Base-by-base conservation (phyloP, 2,888 invertebrate genomes). In the Ochlodes sylvanus region DNA sequence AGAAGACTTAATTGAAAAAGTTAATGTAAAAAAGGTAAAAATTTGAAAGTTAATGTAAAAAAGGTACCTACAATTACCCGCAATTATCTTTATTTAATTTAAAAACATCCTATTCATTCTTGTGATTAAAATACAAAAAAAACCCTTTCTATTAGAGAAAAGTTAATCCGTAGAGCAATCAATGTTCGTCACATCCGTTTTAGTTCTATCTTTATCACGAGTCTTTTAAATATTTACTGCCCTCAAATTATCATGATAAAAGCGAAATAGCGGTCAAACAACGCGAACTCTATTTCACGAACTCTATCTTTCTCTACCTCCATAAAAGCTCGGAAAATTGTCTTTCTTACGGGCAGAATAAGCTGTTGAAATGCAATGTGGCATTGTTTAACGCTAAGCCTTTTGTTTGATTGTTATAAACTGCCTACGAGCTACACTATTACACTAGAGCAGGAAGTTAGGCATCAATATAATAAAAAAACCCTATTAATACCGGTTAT, bases 311-410 rank as follows among this genome's bases (percentile, higher is more conserved):
- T 38, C 38, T 54, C 47, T 14, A 52, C n/a, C 19, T 60, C 41
- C 19, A 38, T 67, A 32, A 67, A 67, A 67, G 60, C 61, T 44
- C 55, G 42, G 67, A 67, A 55, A 67, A 61, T 67, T 54, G 67
- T 54, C 61, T 61, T 67, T 67, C 61, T 61, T 61, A 42, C n/a
- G 21, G 44, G 55, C 44, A 47, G 42, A 54, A 67, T 55, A 67
- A 67, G 66, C 67, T 60, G 44, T 61, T 47, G 32, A 15, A 27
- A 15, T 61, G 61, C 67, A 67, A 61, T 61, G 52, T 60, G 14
- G 54, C 66, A 61, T 67, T 67, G 60, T 67, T 67, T 61, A 55
- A 44, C 15, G 66, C 44, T 60, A 17, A 54, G 60, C 41, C 44
- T 44, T 50, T 60, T 66, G 66, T 66, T 60, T 38, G 60, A 52